Conservation (phyloP, 2,113 vertebrate genomes). For the Alligator mississippiensis region DNA sequence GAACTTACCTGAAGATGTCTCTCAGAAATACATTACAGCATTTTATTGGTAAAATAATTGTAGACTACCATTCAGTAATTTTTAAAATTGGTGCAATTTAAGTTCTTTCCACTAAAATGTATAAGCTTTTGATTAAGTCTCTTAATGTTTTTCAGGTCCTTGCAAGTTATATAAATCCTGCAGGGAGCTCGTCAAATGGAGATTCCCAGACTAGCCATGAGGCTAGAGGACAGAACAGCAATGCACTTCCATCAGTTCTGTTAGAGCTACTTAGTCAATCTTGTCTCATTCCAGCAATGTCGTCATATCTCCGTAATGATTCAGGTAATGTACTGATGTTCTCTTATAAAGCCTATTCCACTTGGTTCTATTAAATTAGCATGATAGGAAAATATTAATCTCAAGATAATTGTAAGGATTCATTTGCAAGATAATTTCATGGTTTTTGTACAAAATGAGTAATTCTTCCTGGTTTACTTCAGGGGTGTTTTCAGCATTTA, state of each 20-base stretch:
- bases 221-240: conserved; percentile 88
- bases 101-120: neutral
- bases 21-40: neutral
- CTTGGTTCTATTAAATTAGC: neutral
- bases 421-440: neutral
- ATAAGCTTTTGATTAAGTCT: neutral
- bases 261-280: conserved; percentile 96
- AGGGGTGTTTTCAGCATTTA: fast-evolving
- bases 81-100: neutral
- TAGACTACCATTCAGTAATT: neutral
- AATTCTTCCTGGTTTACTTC: neutral
- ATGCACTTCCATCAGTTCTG: conserved; percentile 91
- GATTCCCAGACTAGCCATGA: conserved; percentile 84
- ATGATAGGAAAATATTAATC: neutral
- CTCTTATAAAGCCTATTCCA: neutral
- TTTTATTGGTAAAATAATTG: neutral
- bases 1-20: neutral
- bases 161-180: conserved; percentile 97
- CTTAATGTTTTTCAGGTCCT: conserved; percentile 85
- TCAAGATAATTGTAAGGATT: neutral
- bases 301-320: conserved; percentile 97
- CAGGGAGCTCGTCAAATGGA: conserved; percentile 83
- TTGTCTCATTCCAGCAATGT: conserved; percentile 98
- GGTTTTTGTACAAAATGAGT: neutral
- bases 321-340: conserved; percentile 83